A percentile compares a stretch with the other conserved stretches of the same genome.
phyloP scores from a whole-genome alignment of 92 coral and sea anemone species.

The Epizoanthus stellaris region DNA sequence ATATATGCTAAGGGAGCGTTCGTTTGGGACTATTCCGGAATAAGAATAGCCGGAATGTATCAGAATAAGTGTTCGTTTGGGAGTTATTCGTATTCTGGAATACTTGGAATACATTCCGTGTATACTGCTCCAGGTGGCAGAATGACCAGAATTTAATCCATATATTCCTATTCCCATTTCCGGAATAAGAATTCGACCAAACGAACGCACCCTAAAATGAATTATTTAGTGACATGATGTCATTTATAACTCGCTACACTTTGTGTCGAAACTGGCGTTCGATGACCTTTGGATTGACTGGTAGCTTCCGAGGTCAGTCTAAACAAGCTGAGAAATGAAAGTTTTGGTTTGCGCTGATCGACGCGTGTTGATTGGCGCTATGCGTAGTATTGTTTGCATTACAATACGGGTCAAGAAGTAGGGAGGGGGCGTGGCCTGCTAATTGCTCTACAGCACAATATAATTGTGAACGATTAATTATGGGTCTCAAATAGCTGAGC shows the following conservation, averaged over 20 bases:
- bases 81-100: too few relatives aligned
- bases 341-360: background rate
- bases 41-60: too few relatives aligned
- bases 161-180: too few relatives aligned
- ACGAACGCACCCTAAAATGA: background rate
- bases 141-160: too few relatives aligned
- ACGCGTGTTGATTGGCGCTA: constrained; percentile 32
- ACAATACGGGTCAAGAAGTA: constrained; percentile 43
- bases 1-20: too few relatives aligned
- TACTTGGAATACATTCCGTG: too few relatives aligned
- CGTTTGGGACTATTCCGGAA: too few relatives aligned
- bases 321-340: constrained; percentile 13
- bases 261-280: background rate
- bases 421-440: constrained; percentile 88
- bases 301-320: background rate
- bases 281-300: background rate
- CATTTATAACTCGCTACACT: background rate
- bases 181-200: too few relatives aligned
- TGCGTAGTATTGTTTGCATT: constrained; percentile 34
- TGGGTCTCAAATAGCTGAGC: constrained; percentile 77
- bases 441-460: constrained; percentile 89
- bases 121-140: too few relatives aligned
- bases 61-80: too few relatives aligned
- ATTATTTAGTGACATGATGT: background rate
- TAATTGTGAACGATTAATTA: constrained; percentile 93